Base-by-base conservation (phyloP, 2,113 vertebrate genomes). In the Leucopsar rothschildi region DNA sequence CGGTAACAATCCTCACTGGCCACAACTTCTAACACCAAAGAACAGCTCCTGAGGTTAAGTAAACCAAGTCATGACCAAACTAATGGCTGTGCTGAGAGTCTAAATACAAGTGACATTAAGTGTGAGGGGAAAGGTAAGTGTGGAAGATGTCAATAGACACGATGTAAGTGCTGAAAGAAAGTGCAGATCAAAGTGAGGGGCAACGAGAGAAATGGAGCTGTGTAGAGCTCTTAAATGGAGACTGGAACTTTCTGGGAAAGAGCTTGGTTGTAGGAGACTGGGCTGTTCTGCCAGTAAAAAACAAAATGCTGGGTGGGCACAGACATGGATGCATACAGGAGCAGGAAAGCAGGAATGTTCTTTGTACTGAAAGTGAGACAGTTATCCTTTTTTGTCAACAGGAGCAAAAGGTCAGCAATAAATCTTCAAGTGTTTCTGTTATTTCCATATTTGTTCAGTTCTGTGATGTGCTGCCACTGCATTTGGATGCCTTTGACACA, bases 371-470 rank as follows among this genome's bases (percentile, higher is more conserved):
- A 86, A 92, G 19, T 6, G 23, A 64, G 61, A 31, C 24, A 11
- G 22, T 79, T 86, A 44, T 5, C 39, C 66, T 45, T 60, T 77
- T 75, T 59, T 80, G 47, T 65, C 79, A 88, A 31, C 37, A 33
- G 53, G 42, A 89, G 63, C 3, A 2, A 80, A 85, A 82, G 42
- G 55, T 55, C 66, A 45, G 63, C 85, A 83, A 25, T 87, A 86
- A 90, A 80, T 90, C 85, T 88, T 80, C 12, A 77, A 57, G 50
- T 1, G 0, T 69, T 95, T 85, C 90, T 95, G 45, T 80, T 94
- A 49, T 75, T 94, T 77, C 88, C 52, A 28, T 93, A 57, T 90
- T 93, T 87, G 72, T 90, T 78, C 72, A 93, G 9, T 35, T 71
- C 49, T 33, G 15, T 81, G 56, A 40, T 93, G 73, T 56, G 37